Base-by-base conservation (phyloP, 2,797 vertebrate genomes). In the Girardinus metallicus region DNA sequence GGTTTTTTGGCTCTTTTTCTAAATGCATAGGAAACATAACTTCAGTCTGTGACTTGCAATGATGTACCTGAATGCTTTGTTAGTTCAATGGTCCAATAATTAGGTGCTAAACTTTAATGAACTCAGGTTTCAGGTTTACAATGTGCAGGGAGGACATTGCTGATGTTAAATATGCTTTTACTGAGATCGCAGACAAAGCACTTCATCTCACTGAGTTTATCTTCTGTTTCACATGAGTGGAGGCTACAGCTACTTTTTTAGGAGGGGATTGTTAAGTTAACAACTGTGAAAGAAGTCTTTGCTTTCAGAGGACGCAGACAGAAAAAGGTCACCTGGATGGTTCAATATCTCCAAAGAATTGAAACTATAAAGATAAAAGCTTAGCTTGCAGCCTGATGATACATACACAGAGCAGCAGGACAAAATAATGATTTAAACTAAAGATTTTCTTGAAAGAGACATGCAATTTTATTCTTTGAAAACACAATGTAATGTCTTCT, bases 11-110 rank as follows among this genome's bases (percentile, higher is more conserved):
- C 80, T 74, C 92, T 89, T 89, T 85, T 92, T 88, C 75, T 57
- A 0, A 60, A 46, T 82, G 89, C 89, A 93, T 76, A 86, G 47
- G 77, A 86, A 91, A 86, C 70, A 78, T 0, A 76, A 76, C 82
- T 75, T 74, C 68, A 43, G 44, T 26, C 79, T 44, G 80, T 36
- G 77, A 88, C 84, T 87, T 73, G 83, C 77, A 90, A 88, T 70
- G 74, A 89, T 86, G 57, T 26, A 49, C 77, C 80, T 71, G 36
- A 72, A 81, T 86, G 83, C 80, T 82, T 83, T 89, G 81, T 64
- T 21, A 73, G 80, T 77, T 87, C 76, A 81, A 85, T 74, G 83
- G 82, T 55, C 29, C 15, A 81, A 64, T 77, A 86, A 93, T 93
- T 86, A 85, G 83, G 79, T 79, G 84, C 83, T 81, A n/a, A 88